Base-by-base conservation (phyloP, 2,888 invertebrate species). In the Hydriomena furcata region DNA sequence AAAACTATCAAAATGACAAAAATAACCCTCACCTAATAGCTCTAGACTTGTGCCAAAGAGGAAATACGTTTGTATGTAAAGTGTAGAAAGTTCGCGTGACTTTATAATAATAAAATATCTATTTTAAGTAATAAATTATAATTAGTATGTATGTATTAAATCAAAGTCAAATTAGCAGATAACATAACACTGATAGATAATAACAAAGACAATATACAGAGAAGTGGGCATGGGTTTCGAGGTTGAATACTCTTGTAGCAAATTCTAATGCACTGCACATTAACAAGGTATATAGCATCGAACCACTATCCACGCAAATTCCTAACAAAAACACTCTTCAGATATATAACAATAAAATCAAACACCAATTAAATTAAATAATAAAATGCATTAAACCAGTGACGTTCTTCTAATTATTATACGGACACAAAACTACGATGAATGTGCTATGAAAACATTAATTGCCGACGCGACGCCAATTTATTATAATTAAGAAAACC, bases 361-460 rank as follows among this genome's bases (percentile, higher is more conserved):
- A 50, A 65, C 66, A 66, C 65, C 66, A 64, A 59, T 51, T 25
- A 65, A 67, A 65, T 65, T 62, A n/a, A n/a, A n/a, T n/a, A 68
- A 41, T 41, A 71, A 71, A 71, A 76, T 72, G 73, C 68, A 69
- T 61, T 66, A 72, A 71, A 73, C 62, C 68, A 70, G 58, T 67
- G 60, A 71, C 61, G 60, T 65, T 66, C 60, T 32, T 71, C 75
- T 76, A 76, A 73, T n/a, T n/a, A n/a, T n/a, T 63, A 71, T 73
- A 79, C 64, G 63, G 76, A 76, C 77, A 78, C 71, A 73, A 74
- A 71, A 70, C 79, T 81, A 80, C 75, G 58, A 68, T 68, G 70
- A 71, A 74, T 68, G 75, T 76, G 75, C 76, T 76, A 72, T 72
- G 68, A 68, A 73, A 71, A 2, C 60, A 71, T 72, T 71, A 72